Percentiles rank a stretch among this genome's conserved stretches.
Evolutionary conservation across 2,888 invertebrate genomes (phyloP).

Genomic region (Anoncus sp.): DNA sequence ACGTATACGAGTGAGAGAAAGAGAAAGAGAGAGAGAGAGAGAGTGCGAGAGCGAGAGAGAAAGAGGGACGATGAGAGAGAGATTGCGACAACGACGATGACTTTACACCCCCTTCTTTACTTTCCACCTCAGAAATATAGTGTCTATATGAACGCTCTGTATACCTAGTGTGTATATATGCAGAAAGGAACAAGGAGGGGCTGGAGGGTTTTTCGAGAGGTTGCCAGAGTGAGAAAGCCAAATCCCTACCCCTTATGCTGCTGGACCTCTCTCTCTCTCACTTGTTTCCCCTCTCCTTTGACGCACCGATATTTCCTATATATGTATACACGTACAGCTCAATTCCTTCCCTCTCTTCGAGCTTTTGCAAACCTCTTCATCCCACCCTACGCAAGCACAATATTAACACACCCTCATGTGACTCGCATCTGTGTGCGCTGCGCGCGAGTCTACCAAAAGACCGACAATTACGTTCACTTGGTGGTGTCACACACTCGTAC

Average conservation of each 20-base stretch:
- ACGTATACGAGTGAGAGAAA: slow-evolving; percentile 36
- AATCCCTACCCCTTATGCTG: slow-evolving; percentile 63
- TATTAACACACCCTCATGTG: slow-evolving; percentile 39
- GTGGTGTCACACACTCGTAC: slow-evolving; percentile 44
- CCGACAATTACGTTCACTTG: slow-evolving; percentile 63
- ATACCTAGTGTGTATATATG: slow-evolving; percentile 38
- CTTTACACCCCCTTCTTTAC: slow-evolving; percentile 56
- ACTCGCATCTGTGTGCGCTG: slow-evolving; percentile 41
- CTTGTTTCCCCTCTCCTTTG: slow-evolving; percentile 68
- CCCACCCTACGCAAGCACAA: slow-evolving; percentile 30
- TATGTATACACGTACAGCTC: neutral
- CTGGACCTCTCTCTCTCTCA: slow-evolving; percentile 59
- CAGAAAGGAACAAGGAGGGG: slow-evolving; percentile 25
- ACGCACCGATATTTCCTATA: slow-evolving; percentile 12
- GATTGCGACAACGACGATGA: slow-evolving; percentile 52
- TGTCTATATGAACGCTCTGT: slow-evolving; percentile 21
- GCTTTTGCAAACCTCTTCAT: slow-evolving; percentile 38
- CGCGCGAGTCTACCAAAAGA: slow-evolving; percentile 50
- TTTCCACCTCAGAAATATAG: slow-evolving; percentile 53
- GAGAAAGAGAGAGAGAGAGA: slow-evolving; percentile 9
- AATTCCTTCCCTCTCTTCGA: slow-evolving; percentile 47
- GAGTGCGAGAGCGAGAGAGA: slow-evolving; percentile 21
- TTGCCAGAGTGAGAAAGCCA: slow-evolving; percentile 43
- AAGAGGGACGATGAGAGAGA: slow-evolving; percentile 39
- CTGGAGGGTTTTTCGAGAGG: slow-evolving; percentile 28